Base-by-base conservation (phyloP, 2,113 vertebrate species). In the Actenoides hombroni region DNA sequence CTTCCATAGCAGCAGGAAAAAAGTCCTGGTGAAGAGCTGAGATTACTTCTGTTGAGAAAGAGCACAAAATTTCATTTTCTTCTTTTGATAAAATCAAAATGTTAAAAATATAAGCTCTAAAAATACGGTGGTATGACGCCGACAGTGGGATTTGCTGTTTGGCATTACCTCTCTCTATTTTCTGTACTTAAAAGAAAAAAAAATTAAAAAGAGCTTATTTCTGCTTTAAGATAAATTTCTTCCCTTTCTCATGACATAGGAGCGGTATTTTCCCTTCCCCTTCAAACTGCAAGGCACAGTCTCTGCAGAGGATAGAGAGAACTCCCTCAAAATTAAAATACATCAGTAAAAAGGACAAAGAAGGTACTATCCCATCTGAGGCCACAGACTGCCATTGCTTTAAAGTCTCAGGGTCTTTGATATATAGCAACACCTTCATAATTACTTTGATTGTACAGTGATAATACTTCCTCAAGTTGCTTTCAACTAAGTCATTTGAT, bases 261-360 rank as follows among this genome's bases (percentile, higher is more conserved):
- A 44, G 1, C 29, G 53, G 11, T 54, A 35, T 84, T 71, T 87
- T 84, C 59, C 11, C 6, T 56, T 49, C 0, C 2, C 28, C 10
- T 80, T 80, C 65, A 15, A 77, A 80, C 9, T 86, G n/a, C 3
- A 91, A 80, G 16, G 35, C 8, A 28, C 2, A 7, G 31, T 65
- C 33, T 42, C 19, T 8, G 31, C 9, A 9, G 5, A 5, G 0
- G 1, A 48, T 2, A 61, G 9, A 88, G 5, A 10, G 11, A 81
- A 65, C 28, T 33, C 18, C 17, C 15, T 16, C 26, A 2, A 48
- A 81, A 75, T 20, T 20, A 35, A 87, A 82, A 78, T 16, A 29
- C 5, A 42, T 33, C 28, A 39, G 10, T 61, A 37, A 51, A 84
- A 89, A 56, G 9, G 31, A 59, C 64, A 53, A 69, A 21, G 37